These are phyloP conservation scores for Neomonachus schauinslandi DNA, from an alignment of 2,113 vertebrate genomes.

Conservation along the genomic window DNA sequence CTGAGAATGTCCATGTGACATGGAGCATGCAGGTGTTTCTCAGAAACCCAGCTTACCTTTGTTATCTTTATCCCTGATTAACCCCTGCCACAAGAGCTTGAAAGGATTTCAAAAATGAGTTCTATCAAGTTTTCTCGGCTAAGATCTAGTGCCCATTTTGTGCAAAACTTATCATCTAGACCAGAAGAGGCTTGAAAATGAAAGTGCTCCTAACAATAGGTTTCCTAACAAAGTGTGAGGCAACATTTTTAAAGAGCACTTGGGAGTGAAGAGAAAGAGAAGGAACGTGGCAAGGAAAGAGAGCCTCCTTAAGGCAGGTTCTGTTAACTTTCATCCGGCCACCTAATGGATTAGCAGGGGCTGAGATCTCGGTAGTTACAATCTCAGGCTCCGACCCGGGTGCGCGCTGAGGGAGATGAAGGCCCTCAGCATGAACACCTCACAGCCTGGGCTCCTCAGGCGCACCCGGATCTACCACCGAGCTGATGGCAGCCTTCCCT, in stretches of 20 bases:
- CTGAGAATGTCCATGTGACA: neutral
- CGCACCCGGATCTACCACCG: neutral
- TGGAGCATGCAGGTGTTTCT: neutral
- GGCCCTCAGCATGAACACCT: neutral
- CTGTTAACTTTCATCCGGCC: neutral
- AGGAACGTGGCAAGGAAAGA: neutral
- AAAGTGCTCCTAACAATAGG: neutral
- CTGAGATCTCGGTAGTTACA: neutral
- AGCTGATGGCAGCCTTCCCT: neutral
- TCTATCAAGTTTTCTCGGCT: conserved; percentile 28
- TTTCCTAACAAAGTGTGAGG: neutral
- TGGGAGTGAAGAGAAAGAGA: neutral
- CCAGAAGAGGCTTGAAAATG: neutral
- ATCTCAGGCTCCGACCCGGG: neutral
- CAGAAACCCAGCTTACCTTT: neutral
- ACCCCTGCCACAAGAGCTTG: neutral
- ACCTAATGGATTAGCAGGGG: neutral
- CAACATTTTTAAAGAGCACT: neutral
- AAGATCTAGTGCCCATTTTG: neutral
- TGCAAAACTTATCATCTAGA: neutral
- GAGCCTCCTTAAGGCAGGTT: neutral
- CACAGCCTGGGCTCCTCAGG: too few relatives aligned
- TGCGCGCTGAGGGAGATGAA: neutral
- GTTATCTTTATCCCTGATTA: conserved; percentile 33
- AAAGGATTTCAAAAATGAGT: neutral